A percentile compares a stretch with the other conserved stretches of the same genome.
These are phyloP conservation scores for Leptinotarsa tumamoca DNA, from an alignment of 2,888 invertebrate species.

Conservation along the genomic window DNA sequence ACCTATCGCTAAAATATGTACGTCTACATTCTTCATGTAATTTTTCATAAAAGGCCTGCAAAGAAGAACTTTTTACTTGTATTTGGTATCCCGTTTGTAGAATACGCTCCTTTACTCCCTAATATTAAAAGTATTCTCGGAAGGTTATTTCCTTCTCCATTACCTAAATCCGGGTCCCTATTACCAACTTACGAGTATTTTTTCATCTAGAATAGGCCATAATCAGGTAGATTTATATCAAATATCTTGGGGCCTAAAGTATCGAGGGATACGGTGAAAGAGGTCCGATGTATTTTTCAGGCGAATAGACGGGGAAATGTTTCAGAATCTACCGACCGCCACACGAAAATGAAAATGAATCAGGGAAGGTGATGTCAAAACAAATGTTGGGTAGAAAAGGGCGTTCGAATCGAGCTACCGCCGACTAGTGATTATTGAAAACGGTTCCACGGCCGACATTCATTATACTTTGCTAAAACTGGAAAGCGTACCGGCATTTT, in stretches of 20 bases:
- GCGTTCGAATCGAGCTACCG: slow-evolving; percentile 50
- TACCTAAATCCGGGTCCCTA: slow-evolving; percentile 24
- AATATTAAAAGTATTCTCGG: slow-evolving; percentile 10
- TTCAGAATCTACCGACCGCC: slow-evolving; percentile 26
- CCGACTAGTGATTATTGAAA: slow-evolving; percentile 59
- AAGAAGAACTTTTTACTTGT: no score
- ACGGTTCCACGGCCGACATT: slow-evolving; percentile 58
- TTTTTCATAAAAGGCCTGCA: neutral
- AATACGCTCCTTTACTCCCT: neutral
- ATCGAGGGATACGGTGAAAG: slow-evolving; percentile 21
- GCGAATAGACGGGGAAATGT: slow-evolving; percentile 26
- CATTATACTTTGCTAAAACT: slow-evolving; percentile 60
- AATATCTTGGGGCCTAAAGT: slow-evolving; percentile 30
- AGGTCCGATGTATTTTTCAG: slow-evolving; percentile 32
- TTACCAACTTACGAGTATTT: slow-evolving; percentile 26
- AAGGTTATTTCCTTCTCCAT: slow-evolving; percentile 20
- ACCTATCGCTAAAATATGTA: neutral
- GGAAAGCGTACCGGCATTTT: slow-evolving; percentile 53
- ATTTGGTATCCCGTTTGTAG: no score
- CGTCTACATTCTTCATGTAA: neutral
- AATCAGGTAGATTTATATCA: slow-evolving; percentile 32
- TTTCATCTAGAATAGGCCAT: slow-evolving; percentile 33
- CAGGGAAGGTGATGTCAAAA: slow-evolving; percentile 56
- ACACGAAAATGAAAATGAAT: slow-evolving; percentile 53
- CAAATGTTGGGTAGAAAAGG: slow-evolving; percentile 54